A percentile compares a stretch with the other conserved stretches of the same genome.
These are phyloP conservation scores for Pelochelys cantorii DNA, from an alignment of 2,797 vertebrate species.

Conservation along the genomic window DNA sequence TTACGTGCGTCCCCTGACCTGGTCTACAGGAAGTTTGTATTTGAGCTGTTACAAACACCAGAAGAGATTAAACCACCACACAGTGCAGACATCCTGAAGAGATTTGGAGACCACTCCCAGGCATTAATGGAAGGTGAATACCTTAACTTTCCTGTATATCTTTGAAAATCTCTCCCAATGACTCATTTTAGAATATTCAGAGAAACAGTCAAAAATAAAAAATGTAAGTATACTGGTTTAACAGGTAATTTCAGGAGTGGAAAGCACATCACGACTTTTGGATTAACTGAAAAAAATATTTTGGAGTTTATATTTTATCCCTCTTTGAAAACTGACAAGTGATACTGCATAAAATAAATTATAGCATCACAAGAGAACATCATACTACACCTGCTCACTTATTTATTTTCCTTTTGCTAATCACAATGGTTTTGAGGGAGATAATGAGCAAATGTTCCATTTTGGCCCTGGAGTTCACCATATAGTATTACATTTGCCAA, in stretches of 20 bases:
- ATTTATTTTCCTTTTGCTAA: not conserved
- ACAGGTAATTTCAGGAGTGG: not conserved
- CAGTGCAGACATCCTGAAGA: not conserved
- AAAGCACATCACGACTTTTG: not conserved
- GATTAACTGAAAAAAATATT: conserved; percentile 11
- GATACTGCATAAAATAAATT: not conserved
- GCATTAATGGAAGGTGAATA: not conserved
- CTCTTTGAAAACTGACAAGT: not conserved
- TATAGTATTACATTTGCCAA: not conserved
- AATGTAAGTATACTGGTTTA: not conserved
- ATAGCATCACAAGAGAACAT: not conserved
- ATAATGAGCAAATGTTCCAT: rapidly evolving
- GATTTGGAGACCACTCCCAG: not conserved
- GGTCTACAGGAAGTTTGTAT: not conserved
- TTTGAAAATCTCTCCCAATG: not conserved
- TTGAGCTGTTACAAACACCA: not conserved
- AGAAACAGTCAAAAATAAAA: rapidly evolving
- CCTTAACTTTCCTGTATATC: not conserved
- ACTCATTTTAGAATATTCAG: not conserved
- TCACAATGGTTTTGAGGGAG: not conserved
- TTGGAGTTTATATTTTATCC: not conserved
- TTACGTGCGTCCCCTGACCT: not conserved
- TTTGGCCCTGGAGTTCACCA: not conserved
- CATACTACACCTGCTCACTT: not conserved
- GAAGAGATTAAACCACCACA: not conserved